Evolutionary conservation across 2,888 invertebrate genomes (phyloP), one percentile per base, ranked within the genome.

Genomic region (Lasioglossum vierecki): DNA sequence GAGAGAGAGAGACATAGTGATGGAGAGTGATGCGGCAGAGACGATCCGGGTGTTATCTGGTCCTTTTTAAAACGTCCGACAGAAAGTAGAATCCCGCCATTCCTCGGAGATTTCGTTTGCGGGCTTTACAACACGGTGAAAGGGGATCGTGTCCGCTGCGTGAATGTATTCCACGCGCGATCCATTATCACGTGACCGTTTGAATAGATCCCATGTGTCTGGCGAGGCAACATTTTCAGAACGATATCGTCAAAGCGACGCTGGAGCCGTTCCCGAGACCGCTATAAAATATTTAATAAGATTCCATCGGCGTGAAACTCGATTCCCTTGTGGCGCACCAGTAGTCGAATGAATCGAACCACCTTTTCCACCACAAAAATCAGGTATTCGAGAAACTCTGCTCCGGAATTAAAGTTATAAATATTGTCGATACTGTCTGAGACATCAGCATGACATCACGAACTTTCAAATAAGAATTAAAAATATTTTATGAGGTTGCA

Each of bases 131-230:
- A 81, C 81, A 57, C 15, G 53, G 44, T 63, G 73, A 71, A 78
- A 86, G 68, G 68, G 86, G 60, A 77, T 75, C 76, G 44, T 30
- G 60, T 60, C 72, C 46, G 26, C 60, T 49, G 66, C 76, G 76
- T 78, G 70, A 87, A 87, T 80, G 72, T 86, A 86, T 83, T 86
- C 80, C 79, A 76, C 57, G 66, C 86, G 75, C 79, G 78, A 82
- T 63, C 80, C 79, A 85, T 85, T 82, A 72, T 80, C 76, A 49
- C 83, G 68, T 77, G 76, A 79, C 77, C 70, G 79, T 79, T 72
- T 72, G 46, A 85, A 80, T 76, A 53, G 76, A 76, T 76, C 71
- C 49, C 77, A 66, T 30, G 71, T 76, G 57, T 68, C 82, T 66
- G 46, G 46, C n/a, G 30, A 35, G 13, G 49, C 30, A 30, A 60